These are phyloP conservation scores for Pinctada fucata DNA, from an alignment of 2,888 invertebrate genomes.

Conservation along the genomic window DNA sequence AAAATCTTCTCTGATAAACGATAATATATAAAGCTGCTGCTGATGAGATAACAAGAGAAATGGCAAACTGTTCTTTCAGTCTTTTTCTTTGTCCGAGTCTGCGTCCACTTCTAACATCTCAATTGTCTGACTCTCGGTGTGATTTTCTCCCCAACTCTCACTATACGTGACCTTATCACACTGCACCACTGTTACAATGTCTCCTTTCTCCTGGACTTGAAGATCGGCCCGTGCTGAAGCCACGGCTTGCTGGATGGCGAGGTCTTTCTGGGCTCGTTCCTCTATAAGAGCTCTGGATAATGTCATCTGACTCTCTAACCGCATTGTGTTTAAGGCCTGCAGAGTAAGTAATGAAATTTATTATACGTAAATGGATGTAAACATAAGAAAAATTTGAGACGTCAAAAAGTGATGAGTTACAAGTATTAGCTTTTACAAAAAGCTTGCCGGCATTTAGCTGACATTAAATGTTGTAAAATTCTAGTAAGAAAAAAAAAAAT, in stretches of 20 bases:
- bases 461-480: no score
- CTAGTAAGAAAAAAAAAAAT: no score
- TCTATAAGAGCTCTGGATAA: constrained; percentile 72
- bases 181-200: constrained; percentile 66
- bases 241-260: constrained; percentile 74
- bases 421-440: no score
- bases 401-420: no score
- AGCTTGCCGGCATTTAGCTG: no score
- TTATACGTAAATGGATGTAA: no score
- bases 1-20: no score
- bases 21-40: no score
- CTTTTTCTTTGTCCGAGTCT: constrained; percentile 59
- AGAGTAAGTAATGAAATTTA: constrained; percentile 20
- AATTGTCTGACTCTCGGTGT: constrained; percentile 50
- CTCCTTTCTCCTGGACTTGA: constrained; percentile 71
- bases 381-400: no score
- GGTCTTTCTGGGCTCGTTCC: constrained; percentile 73
- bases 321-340: constrained; percentile 72
- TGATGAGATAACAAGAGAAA: no score
- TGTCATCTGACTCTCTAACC: constrained; percentile 74
- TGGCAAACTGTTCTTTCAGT: neutral
- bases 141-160: constrained; percentile 44
- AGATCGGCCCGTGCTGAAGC: constrained; percentile 69
- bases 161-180: constrained; percentile 60
- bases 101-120: constrained; percentile 59